Base-by-base conservation (phyloP, 2,888 invertebrate genomes). In the Apantesis nais region DNA sequence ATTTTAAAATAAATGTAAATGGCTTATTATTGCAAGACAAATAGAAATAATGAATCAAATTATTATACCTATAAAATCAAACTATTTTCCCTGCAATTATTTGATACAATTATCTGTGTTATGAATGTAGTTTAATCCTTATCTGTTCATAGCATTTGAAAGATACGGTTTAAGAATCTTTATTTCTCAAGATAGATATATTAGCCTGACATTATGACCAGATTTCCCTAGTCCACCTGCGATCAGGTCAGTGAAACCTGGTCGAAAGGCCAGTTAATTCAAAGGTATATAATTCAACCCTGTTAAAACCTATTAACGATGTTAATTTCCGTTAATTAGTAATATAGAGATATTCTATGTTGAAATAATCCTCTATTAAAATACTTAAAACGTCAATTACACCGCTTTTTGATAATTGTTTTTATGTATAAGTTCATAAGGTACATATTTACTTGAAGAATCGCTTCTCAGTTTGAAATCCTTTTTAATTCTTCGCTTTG, bases 1-100 rank as follows among this genome's bases (percentile, higher is more conserved):
- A 41, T 61, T 66, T 41, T 62, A 55, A 37, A 34, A 29, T 70
- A 62, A 62, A 60, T 69, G 31, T 64, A 34, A 60, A 63, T 39
- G 31, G 25, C 31, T 25, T 67, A 60, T 25, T 25, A 1, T 61
- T 67, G 61, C 19, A 31, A 41, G 9, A 41, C n/a, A 60, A 41
- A 65, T 52, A 9, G 22, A 31, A 65, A 48, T 34, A 34, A n/a
- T 29, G 14, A 29, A 58, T 25, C 9, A n/a, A 29, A 29, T 16
- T 7, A 3, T 29, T 16, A 58, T 29, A 29, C 29, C 58, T 16
- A 14, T 29, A 48, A n/a, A 52, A n/a, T n/a, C 7, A n/a, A 52
- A n/a, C 52, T 16, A 29, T 29, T 16, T 29, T 52, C 22, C 48
- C 48, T 52, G 48, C 22, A 52, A 52, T 52, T 52, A 52, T 52